Percentiles rank a stretch among this genome's conserved stretches.
phyloP scores from a whole-genome alignment of 1,140 invertebrate species.

The Drosophila bifasciata region DNA sequence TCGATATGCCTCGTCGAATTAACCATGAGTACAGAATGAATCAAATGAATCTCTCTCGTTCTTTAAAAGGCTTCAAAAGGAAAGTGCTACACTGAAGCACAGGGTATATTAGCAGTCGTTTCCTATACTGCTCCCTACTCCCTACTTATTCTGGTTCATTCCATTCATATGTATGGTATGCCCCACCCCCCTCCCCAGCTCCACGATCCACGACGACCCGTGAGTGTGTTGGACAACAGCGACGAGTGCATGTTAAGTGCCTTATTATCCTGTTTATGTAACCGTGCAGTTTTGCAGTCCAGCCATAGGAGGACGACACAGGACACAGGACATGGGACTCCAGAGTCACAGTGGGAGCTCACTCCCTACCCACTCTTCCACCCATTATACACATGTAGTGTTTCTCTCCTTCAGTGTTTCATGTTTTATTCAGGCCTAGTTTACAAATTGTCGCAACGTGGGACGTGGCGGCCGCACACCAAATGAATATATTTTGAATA shows the following conservation, averaged over 20 bases:
- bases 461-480: slow-evolving; percentile 39
- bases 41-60: too few relatives aligned
- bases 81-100: too few relatives aligned
- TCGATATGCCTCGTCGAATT: too few relatives aligned
- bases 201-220: too few relatives aligned
- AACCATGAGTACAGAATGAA: too few relatives aligned
- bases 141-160: slow-evolving; percentile 19
- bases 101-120: not conserved
- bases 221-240: slow-evolving; percentile 52
- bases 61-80: too few relatives aligned
- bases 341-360: not conserved
- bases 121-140: not conserved
- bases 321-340: slow-evolving; percentile 22
- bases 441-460: slow-evolving; percentile 73
- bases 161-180: not conserved
- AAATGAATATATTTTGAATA: slow-evolving; percentile 69
- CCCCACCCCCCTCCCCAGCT: too few relatives aligned
- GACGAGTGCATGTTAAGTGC: slow-evolving; percentile 79
- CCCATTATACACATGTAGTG: not conserved
- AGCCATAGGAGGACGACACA: slow-evolving; percentile 38
- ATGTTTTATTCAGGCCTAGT: slow-evolving; percentile 75
- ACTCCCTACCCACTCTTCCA: slow-evolving; percentile 9
- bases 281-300: slow-evolving; percentile 74
- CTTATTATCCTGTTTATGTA: slow-evolving; percentile 81
- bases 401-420: slow-evolving; percentile 37